Base-by-base conservation (phyloP, 2,888 invertebrate species). In the Eristalis tenax region DNA sequence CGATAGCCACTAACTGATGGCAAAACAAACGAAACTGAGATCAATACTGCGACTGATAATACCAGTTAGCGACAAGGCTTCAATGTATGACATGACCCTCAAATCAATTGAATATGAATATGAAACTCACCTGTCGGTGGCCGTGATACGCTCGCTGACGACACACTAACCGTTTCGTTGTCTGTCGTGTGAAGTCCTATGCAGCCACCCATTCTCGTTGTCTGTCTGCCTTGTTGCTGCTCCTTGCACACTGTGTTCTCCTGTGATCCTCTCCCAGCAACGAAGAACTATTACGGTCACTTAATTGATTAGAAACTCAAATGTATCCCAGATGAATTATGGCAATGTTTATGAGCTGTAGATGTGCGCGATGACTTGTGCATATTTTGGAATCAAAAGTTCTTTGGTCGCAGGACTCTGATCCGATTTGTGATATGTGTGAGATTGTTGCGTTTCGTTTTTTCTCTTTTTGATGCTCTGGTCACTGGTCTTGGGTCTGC, bases 151-250 rank as follows among this genome's bases (percentile, higher is more conserved):
- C 96, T 96, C 91, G 96, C 96, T 88, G 97, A 96, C 89, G 96
- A 96, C 91, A 96, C 96, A 93, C 96, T 95, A 92, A 96, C 96
- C 90, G 96, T 96, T 92, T 96, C 96, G 94, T 96, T 96, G 93
- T 97, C 96, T 88, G 91, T 90, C 93, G 96, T 95, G 93, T 96
- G 96, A 93, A 96, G 95, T 93, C 97, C 97, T 94, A 97, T 96
- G 94, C 97, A 97, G 93, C 97, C 97, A 93, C 97, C 97, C 97
- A 97, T 85, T 89, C 50, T 61, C 32, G 65, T 50, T 63, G 57
- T 63, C 18, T 61, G 22, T 6, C 18, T 35, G 32, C 11, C 38
- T 56, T 23, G n/a, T 13, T 38, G 11, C 40, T 59, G 11, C 15
- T 50, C 28, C 18, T 59, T 38, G 56, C 28, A 56, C 40, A 56